These are phyloP conservation scores for Cynodonichthys magdalenae DNA, from an alignment of 2,797 vertebrate species.

Conservation along the genomic window DNA sequence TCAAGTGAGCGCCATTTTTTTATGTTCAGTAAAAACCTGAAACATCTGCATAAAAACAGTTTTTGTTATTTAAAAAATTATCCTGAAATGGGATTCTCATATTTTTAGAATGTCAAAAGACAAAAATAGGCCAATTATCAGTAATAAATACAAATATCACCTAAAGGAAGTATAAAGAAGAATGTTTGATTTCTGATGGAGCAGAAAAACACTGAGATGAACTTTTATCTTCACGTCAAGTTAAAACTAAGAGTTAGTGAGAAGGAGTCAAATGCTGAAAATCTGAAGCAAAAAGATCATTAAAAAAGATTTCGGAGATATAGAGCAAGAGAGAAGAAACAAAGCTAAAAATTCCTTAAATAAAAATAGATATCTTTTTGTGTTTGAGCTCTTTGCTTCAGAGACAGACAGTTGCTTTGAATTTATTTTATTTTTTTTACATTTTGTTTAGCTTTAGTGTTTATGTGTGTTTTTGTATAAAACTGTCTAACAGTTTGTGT, in stretches of 20 bases:
- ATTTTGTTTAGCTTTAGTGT: slow-evolving; percentile 18
- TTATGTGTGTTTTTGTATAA: neutral
- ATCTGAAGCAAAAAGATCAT: slow-evolving; percentile 12
- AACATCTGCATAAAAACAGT: neutral
- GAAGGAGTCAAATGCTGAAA: slow-evolving; percentile 10
- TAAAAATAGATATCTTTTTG: slow-evolving; percentile 12
- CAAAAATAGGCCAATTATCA: neutral
- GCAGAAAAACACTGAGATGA: no score
- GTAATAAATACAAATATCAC: no score
- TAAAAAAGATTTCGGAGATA: slow-evolving; percentile 21
- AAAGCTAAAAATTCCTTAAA: slow-evolving; percentile 25
- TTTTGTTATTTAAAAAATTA: neutral
- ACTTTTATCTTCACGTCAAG: neutral
- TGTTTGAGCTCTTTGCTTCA: slow-evolving; percentile 34
- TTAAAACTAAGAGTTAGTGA: neutral
- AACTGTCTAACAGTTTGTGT: no score
- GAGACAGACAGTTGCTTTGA: slow-evolving; percentile 24
- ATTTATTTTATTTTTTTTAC: slow-evolving; percentile 19
- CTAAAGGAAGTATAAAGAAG: no score
- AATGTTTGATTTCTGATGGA: neutral
- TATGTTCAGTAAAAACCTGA: neutral
- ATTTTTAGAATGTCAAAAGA: neutral
- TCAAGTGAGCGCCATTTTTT: neutral
- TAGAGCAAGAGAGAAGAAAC: slow-evolving; percentile 38
- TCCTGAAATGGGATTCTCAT: no score